Evolutionary conservation across 1,140 invertebrate genomes (phyloP).

Genomic region (Penaeus japonicus): DNA sequence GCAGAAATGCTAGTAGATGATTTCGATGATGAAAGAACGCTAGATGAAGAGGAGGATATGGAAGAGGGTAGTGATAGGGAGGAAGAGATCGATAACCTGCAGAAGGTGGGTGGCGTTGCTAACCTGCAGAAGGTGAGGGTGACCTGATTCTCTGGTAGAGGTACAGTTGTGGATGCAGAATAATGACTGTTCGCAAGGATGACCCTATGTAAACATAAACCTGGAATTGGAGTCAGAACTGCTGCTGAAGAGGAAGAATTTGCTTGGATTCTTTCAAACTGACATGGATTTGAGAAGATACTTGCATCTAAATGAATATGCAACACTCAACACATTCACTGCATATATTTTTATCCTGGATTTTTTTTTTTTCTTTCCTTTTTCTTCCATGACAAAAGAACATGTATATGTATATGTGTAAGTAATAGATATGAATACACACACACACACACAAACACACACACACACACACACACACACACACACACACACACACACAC

Average conservation of each 20-base stretch:
- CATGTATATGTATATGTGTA: too few relatives aligned
- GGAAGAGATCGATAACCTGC: conserved; percentile 48
- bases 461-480: too few relatives aligned
- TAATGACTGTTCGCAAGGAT: not conserved
- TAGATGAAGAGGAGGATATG: conserved; percentile 95
- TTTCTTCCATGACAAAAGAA: not conserved
- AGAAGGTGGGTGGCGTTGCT: conserved; percentile 29
- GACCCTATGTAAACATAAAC: not conserved
- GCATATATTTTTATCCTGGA: not conserved
- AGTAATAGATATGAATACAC: too few relatives aligned
- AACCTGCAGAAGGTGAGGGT: too few relatives aligned
- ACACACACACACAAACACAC: too few relatives aligned
- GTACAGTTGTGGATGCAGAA: too few relatives aligned
- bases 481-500: too few relatives aligned
- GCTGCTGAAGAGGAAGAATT: too few relatives aligned
- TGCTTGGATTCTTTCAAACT: not conserved
- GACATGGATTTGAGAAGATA: not conserved
- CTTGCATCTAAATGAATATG: not conserved
- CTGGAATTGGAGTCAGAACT: not conserved
- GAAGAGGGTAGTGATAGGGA: conserved; percentile 78
- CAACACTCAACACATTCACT: not conserved
- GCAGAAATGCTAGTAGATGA: conserved; percentile 95
- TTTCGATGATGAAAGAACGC: conserved; percentile 93
- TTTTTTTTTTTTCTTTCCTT: not conserved
- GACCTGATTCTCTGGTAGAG: too few relatives aligned